Evolutionary conservation across 2,797 vertebrate genomes (phyloP).

Genomic region (Pangasius krempfi): DNA sequence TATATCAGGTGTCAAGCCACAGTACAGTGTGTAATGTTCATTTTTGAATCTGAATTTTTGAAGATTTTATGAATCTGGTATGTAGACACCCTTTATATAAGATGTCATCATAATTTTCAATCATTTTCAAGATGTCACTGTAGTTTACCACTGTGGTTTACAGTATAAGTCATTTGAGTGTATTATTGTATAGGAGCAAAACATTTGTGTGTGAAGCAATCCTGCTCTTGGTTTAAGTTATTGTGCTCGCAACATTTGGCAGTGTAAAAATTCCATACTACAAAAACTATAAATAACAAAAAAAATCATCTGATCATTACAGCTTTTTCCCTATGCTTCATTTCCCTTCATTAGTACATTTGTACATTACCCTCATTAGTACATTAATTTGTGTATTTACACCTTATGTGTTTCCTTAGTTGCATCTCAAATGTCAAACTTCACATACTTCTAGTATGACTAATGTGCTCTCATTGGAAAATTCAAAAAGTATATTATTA

Average conservation of each 20-base stretch:
- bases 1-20: neutral
- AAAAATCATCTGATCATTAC: neutral
- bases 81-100: neutral
- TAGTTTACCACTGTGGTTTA: neutral
- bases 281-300: neutral
- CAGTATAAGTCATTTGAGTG: neutral
- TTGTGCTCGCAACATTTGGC: too few relatives aligned
- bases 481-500: neutral
- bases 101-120: neutral
- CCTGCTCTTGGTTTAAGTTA: neutral
- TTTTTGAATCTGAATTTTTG: too few relatives aligned
- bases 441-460: neutral
- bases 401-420: neutral
- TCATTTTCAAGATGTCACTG: neutral
- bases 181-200: neutral
- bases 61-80: neutral
- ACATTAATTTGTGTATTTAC: too few relatives aligned
- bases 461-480: neutral
- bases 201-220: neutral
- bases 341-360: neutral
- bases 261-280: neutral
- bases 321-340: neutral
- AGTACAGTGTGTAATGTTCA: too few relatives aligned
- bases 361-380: too few relatives aligned
- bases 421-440: neutral